phyloP scores from a whole-genome alignment of 2,797 vertebrate species.

The Falco rusticolus region DNA sequence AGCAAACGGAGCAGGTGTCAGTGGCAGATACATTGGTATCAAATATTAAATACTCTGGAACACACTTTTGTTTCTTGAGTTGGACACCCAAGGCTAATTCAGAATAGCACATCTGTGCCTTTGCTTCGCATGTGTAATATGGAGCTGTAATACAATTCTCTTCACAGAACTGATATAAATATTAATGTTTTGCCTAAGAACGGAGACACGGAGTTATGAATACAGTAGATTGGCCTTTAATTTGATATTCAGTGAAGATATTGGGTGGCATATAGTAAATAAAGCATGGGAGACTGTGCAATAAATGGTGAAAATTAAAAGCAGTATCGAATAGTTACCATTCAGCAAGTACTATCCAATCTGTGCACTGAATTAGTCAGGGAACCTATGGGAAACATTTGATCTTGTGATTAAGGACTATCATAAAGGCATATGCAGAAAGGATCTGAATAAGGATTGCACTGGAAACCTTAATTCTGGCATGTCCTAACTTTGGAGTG shows the following conservation, averaged over 20 bases:
- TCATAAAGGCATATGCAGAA: not conserved
- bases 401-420: slow-evolving; percentile 9
- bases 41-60: not conserved
- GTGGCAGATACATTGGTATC: not conserved
- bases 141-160: not conserved
- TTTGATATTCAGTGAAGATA: not conserved
- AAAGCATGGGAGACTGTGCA: not conserved
- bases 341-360: not conserved
- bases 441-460: not conserved
- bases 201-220: not conserved
- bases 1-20: not conserved
- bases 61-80: not conserved
- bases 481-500: not conserved
- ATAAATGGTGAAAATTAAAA: not conserved
- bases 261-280: not conserved
- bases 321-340: not conserved
- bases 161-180: not conserved
- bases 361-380: not conserved
- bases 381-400: not conserved
- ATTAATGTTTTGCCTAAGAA: not conserved
- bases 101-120: not conserved
- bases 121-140: not conserved
- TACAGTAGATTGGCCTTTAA: not conserved
- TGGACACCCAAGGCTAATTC: not conserved
- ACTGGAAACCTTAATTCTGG: not conserved